Percentiles rank a stretch among this genome's conserved stretches.
Conservation (phyloP, 2,888 invertebrate species). For the Serrognathus titanus region DNA sequence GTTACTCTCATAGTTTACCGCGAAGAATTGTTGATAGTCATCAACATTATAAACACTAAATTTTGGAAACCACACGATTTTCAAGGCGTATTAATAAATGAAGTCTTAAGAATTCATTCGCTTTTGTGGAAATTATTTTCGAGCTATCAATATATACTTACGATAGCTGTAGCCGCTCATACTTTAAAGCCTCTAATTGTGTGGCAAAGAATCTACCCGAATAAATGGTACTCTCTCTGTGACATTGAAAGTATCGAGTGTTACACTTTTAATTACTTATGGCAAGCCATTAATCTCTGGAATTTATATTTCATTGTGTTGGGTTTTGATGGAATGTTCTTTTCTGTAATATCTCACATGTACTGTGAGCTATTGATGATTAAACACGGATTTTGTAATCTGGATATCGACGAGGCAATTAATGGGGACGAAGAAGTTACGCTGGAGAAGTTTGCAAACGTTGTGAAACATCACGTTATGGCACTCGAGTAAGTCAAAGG, state of each 20-base stretch:
- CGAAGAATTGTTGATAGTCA: too few species aligned
- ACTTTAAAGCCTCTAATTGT: neutral
- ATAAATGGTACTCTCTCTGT: slow-evolving; percentile 1
- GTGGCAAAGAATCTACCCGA: neutral
- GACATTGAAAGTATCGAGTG: neutral
- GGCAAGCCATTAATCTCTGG: neutral
- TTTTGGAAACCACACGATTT: too few species aligned
- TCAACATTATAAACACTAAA: too few species aligned
- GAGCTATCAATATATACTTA: neutral
- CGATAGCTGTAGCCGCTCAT: neutral
- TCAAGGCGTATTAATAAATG: too few species aligned
- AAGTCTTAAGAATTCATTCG: too few species aligned
- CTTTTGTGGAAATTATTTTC: too few species aligned
- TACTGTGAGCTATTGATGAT: slow-evolving; percentile 4
- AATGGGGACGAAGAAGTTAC: neutral
- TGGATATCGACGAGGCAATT: neutral
- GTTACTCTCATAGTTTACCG: too few species aligned
- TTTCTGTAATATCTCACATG: neutral
- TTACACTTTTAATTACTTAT: slow-evolving; percentile 1
- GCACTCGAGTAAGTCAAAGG: neutral
- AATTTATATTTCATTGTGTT: neutral
- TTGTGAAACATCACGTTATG: slow-evolving; percentile 1
- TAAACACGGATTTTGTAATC: neutral
- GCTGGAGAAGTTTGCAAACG: neutral
- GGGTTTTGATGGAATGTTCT: slow-evolving; percentile 2